Percentiles rank a stretch among this genome's conserved stretches.
phyloP scores from a whole-genome alignment of 2,113 vertebrate genomes.

The Rhinichthys klamathensis region DNA sequence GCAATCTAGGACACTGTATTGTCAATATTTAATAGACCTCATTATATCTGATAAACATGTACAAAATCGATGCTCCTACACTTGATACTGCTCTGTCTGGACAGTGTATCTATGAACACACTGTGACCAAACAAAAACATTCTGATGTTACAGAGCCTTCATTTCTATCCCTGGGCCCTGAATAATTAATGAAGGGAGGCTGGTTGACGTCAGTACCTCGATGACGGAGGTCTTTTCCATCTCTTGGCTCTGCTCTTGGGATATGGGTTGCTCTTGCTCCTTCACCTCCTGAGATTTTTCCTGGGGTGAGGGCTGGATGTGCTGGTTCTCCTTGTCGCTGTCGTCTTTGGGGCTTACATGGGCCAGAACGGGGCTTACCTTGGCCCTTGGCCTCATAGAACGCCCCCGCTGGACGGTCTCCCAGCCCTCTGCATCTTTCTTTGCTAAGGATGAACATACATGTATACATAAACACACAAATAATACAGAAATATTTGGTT shows the following conservation, averaged over 20 bases:
- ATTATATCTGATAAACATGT: constrained; percentile 65
- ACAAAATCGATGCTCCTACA: constrained; percentile 72
- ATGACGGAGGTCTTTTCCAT: constrained; percentile 64
- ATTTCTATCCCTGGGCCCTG: constrained; percentile 50
- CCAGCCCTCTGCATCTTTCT: constrained; percentile 94
- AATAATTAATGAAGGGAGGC: constrained; percentile 72
- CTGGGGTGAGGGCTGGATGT: constrained; percentile 58
- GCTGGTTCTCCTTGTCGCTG: constrained; percentile 79
- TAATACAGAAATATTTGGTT: neutral
- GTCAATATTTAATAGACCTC: constrained; percentile 67
- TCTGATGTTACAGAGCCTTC: constrained; percentile 68
- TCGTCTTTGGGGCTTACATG: constrained; percentile 76
- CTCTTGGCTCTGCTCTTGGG: constrained; percentile 56
- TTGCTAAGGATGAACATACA: constrained; percentile 70
- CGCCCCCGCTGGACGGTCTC: constrained; percentile 95
- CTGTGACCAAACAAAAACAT: constrained; percentile 74
- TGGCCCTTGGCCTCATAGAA: constrained; percentile 86
- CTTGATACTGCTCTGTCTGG: constrained; percentile 71
- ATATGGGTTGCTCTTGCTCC: constrained; percentile 49
- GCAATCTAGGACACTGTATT: constrained; percentile 51
- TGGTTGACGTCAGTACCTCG: constrained; percentile 72
- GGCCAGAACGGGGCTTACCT: constrained; percentile 74
- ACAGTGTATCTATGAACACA: constrained; percentile 70
- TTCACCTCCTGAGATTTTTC: constrained; percentile 54
- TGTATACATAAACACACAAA: constrained; percentile 5